Evolutionary conservation across 2,888 invertebrate genomes (phyloP), one percentile per base, ranked within the genome.

Genomic region (Cosmorhoe ocellata): DNA sequence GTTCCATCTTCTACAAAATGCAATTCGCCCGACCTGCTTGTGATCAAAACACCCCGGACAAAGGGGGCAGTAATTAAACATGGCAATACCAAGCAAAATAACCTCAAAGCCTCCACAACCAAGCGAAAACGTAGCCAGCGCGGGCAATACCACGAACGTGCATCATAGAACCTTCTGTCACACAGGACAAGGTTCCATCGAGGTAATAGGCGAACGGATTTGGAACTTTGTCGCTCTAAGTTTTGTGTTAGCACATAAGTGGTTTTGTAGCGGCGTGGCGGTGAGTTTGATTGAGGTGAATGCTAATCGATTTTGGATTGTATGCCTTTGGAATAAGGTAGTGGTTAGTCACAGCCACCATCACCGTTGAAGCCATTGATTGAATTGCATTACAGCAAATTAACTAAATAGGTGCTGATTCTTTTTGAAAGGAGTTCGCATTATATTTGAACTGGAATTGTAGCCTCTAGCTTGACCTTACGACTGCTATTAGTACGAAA

Each of bases 21-120:
- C 26, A 41, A 33, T 36, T 32, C 2, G 11, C 6, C 32, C 22
- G 12, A 8, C 12, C 13, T 5, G 8, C 12, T 43, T 32, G 13
- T 47, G 47, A 59, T 63, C 51, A 64, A 64, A 66, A 57, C 62
- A 57, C 59, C 64, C 44, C 41, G 58, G 58, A 46, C 44, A 48
- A 60, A 57, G 71, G 58, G n/a, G 61, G 63, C 13, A 38, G 34
- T 58, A 55, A 56, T 63, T 59, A 59, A 24, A 67, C 60, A 60
- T 69, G 76, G 85, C 80, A 87, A 85, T 79, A 82, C 80, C 52
- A 58, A 63, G 40, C 42, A 63, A 69, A 70, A 76, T 80, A 84
- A 85, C 86, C 84, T 85, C 82, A 84, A 84, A 87, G 84, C 79
- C 84, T 84, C 66, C 62, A 66, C 76, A 77, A 78, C 78, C 76